Conservation (phyloP, 2,797 vertebrate genomes). For the Galago senegalensis region DNA sequence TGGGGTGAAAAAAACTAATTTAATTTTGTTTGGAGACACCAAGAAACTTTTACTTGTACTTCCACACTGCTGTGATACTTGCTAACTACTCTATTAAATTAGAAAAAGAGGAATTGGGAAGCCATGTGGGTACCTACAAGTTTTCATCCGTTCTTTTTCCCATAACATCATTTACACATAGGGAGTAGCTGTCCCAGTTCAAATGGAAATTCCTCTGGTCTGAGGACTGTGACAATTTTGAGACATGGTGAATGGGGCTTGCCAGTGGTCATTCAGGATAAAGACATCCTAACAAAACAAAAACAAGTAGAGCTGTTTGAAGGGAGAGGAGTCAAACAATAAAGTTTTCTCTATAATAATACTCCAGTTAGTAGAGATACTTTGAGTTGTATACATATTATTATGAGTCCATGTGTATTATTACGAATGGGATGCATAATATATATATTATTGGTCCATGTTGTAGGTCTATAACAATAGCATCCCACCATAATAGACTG, state of each 20-base stretch:
- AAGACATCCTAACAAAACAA: no score
- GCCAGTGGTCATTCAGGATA: no score
- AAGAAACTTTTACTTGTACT: not conserved
- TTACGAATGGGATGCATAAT: no score
- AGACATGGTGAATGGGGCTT: no score
- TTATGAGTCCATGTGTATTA: no score
- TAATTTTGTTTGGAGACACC: not conserved
- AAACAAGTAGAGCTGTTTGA: no score
- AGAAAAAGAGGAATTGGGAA: not conserved
- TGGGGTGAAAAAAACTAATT: slow-evolving; percentile 23
- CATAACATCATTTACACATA: not conserved
- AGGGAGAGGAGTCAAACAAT: no score
- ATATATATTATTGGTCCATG: not conserved
- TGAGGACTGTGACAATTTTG: not conserved
- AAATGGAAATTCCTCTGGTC: not conserved
- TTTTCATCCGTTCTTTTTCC: not conserved
- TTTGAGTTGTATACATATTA: not conserved
- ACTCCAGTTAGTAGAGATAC: not conserved
- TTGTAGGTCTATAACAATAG: not conserved
- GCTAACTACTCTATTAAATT: not conserved
- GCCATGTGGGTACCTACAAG: not conserved
- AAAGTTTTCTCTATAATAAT: no score
- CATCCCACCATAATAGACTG: no score
- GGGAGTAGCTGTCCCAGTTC: not conserved
- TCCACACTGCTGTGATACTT: not conserved